Base-by-base conservation (phyloP, 2,113 vertebrate species). In the Eubucco bourcierii region DNA sequence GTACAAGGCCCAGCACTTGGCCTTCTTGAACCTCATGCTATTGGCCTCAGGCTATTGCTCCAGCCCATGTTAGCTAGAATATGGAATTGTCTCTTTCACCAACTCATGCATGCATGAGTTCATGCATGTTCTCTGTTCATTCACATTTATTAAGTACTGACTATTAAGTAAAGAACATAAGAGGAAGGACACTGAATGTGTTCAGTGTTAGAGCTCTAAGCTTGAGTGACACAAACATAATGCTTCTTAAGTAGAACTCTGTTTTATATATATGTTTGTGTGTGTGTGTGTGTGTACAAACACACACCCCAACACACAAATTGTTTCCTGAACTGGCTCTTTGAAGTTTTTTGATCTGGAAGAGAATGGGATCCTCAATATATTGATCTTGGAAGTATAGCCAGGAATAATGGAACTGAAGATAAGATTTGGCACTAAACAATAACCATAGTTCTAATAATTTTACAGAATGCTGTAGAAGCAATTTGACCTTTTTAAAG, bases 141-240 rank as follows among this genome's bases (percentile, higher is more conserved):
- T 84, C 27, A 15, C 15, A 10, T n/a, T n/a, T n/a, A n/a, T n/a
- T n/a, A n/a, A n/a, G n/a, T n/a, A n/a, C n/a, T n/a, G n/a, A n/a
- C n/a, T n/a, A n/a, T n/a, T n/a, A n/a, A n/a, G n/a, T n/a, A n/a
- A 66, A 10, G 56, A 82, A 50, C 33, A 15, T 0, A 0, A 76
- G 63, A 70, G 41, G 33, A 33, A 53, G 6, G 12, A 9, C 46
- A 52, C 52, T 3, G 19, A 82, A 34, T 8, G 21, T 11, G 20
- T 65, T 68, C 46, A 63, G 8, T 66, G 81, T 27, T 79, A 46
- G 63, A 76, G 65, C 65, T 93, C 33, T 44, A 12, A 71, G 37
- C 71, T n/a, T 56, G 68, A 73, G 87, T 24, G 50, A 73, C 63
- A 76, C 44, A 72, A 80, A 46, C 24, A 34, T 23, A 31, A 50